phyloP scores from a whole-genome alignment of 1,140 invertebrate species.

The Vanessa tameamea region DNA sequence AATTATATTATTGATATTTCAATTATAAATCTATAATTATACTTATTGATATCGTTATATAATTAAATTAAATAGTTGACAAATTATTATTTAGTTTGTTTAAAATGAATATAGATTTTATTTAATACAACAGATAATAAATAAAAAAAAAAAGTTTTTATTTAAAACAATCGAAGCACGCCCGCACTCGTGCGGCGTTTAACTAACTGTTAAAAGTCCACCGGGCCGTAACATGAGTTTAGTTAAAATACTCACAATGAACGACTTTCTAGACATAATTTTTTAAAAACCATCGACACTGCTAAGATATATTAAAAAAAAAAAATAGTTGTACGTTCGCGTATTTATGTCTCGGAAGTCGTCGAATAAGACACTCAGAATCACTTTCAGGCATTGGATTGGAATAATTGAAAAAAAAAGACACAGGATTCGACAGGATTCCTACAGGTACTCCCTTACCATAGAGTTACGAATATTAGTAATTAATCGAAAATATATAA shows the following conservation, averaged over 20 bases:
- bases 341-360: conserved; percentile 41
- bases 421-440: conserved; percentile 35
- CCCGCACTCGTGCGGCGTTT: conserved; percentile 43
- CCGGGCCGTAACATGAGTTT: conserved; percentile 48
- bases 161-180: conserved; percentile 26
- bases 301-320: not conserved
- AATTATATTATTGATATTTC: too few relatives aligned
- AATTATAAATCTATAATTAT: too few relatives aligned
- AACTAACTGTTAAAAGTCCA: conserved; percentile 22
- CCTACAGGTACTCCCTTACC: conserved; percentile 48
- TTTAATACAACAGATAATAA: not conserved
- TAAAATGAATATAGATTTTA: not conserved
- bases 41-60: too few relatives aligned
- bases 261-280: conserved; percentile 44
- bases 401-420: conserved; percentile 32
- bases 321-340: not conserved
- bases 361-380: conserved; percentile 35
- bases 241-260: conserved; percentile 29
- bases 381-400: conserved; percentile 39
- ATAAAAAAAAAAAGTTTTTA: not conserved
- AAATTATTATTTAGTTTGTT: not conserved
- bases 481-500: conserved; percentile 11
- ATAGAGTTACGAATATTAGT: conserved; percentile 44
- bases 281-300: not conserved
- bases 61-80: too few relatives aligned